Base-by-base conservation (phyloP, 2,113 vertebrate species). In the Cyanoliseus patagonus region DNA sequence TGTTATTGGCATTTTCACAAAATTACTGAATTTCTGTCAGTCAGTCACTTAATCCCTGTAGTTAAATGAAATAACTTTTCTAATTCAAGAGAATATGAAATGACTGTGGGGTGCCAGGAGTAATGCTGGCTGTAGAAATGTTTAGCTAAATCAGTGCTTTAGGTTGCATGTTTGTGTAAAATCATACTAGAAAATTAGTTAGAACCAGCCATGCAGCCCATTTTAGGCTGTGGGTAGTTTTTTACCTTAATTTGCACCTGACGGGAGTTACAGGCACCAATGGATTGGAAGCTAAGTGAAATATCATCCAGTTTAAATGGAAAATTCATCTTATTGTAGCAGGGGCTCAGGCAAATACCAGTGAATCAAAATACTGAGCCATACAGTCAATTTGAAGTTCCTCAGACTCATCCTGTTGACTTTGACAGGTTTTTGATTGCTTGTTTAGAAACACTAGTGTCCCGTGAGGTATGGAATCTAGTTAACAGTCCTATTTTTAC, bases 171-270 rank as follows among this genome's bases (percentile, higher is more conserved):
- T 90, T 76, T 93, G 44, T 82, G 79, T 95, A 87, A 94, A 96
- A 79, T 22, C 20, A 19, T 30, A 11, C 44, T 46, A 72, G 86
- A 83, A 74, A 74, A 92, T 83, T 13, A 94, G 80, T 44, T 37
- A 15, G 39, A 93, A 76, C 13, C 59, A 93, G 68, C 23, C 68
- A 33, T 11, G 46, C 37, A 53, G n/a, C n/a, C 64, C 83, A n/a
- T 28, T 30, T 9, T n/a, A 39, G 68, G 28, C n/a, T 68, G 44
- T 72, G 83, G n/a, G 33, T 77, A 28, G 88, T 86, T 63, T 83
- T 95, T 93, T 70, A 86, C 83, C 33, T 81, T 92, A 67, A 83
- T 83, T 86, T 88, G 19, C 72, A 96, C 72, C 95, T 95, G 68
- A 42, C 79, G 79, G 42, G 55, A 72, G 13, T 67, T 68, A 55